Percentiles rank a stretch among this genome's conserved stretches.
These are phyloP conservation scores for Hybos culiciformis DNA, from an alignment of 2,888 invertebrate species.

Conservation along the genomic window DNA sequence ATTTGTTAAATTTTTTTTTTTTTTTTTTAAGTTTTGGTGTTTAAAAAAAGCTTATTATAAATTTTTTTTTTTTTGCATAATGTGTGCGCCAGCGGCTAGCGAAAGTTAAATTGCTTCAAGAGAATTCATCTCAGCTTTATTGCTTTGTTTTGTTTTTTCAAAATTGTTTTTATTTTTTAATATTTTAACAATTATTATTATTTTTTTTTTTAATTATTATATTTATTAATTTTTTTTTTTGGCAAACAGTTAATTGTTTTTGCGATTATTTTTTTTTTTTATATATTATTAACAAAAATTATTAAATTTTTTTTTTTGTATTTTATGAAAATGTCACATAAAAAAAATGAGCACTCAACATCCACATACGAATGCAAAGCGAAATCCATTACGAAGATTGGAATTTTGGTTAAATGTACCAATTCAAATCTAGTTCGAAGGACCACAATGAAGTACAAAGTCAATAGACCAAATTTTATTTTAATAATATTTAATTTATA, in stretches of 20 bases:
- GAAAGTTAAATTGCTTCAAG: slow-evolving; percentile 2
- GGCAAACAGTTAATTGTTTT: slow-evolving; percentile 10
- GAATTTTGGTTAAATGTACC: too few species aligned
- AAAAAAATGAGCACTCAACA: too few species aligned
- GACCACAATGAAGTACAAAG: too few species aligned
- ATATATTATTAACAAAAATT: slow-evolving; percentile 8
- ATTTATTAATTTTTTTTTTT: slow-evolving; percentile 9
- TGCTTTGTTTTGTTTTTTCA: slow-evolving; percentile 15
- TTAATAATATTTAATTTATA: neutral
- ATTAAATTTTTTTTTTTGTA: too few species aligned
- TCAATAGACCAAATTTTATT: neutral
- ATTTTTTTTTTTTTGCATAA: neutral
- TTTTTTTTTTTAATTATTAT: slow-evolving; percentile 7
- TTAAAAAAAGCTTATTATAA: too few species aligned
- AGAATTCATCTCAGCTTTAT: slow-evolving; percentile 1
- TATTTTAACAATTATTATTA: slow-evolving; percentile 9
- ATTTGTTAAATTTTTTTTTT: slow-evolving; percentile 15
- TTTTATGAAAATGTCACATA: too few species aligned
- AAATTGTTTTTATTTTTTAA: slow-evolving; percentile 8
- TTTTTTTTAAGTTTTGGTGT: slow-evolving; percentile 14
- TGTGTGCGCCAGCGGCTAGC: neutral
- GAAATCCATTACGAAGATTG: too few species aligned
- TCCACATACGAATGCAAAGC: too few species aligned
- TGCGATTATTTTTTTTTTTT: slow-evolving; percentile 10
- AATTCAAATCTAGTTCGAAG: too few species aligned